Base-by-base conservation (phyloP, 1,140 invertebrate species). In the Zaprionus ghesquierei region DNA sequence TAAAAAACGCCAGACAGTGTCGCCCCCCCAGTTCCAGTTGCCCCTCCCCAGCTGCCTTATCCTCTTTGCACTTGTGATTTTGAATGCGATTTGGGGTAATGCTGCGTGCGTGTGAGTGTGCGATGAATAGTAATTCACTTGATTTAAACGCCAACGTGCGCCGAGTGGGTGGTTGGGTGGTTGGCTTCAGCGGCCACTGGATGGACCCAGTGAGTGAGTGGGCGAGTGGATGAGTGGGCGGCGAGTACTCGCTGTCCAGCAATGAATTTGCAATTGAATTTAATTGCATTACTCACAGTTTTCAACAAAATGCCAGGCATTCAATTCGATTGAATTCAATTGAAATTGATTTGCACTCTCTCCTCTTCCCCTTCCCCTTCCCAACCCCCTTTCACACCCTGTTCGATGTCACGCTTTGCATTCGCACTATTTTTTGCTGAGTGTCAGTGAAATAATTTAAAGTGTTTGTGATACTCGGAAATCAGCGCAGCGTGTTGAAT, bases 261-360 rank as follows among this genome's bases (percentile, higher is more conserved):
- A 77, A 87, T 86, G 78, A 87, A 85, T 77, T 85, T 81, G 82
- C 81, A 86, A 87, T 86, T 86, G 82, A 87, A 86, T 87, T 86
- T 81, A 87, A 86, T 86, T 86, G 81, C 81, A 86, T 86, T 86
- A 87, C 79, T 86, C 78, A 86, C 82, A 87, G 79, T 86, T 86
- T 82, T 86, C 81, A 86, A 86, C 81, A 86, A 86, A 82, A 87
- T 82, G 82, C 79, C 81, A 81, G 51, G 63, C 77, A 87, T 87
- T 86, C 82, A 86, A 82, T 82, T 76, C 82, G 82, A 87, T 86
- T 87, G 78, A 82, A 86, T 79, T 63, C 82, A 86, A 86, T 86
- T 86, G 75, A 87, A 87, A 87, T 86, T 87, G 79, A 87, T 87
- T 86, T 85, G 66, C 65, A 71, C 81, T 66, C 50, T 44, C 53